Conservation (phyloP, 1,140 invertebrate genomes). For the Theocolax elegans region DNA sequence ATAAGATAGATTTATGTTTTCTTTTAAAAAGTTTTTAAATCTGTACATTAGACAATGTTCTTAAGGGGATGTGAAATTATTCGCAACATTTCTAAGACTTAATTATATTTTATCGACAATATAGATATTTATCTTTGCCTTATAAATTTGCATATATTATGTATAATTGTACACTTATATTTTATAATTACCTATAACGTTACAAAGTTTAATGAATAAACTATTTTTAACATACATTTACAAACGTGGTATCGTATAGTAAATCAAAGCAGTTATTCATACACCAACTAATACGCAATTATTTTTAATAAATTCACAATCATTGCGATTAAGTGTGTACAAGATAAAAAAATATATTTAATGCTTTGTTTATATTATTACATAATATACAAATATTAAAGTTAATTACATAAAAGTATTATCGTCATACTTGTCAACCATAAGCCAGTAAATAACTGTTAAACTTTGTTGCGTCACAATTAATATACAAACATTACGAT, state of each 20-base stretch:
- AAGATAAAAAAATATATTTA: slow-evolving; percentile 1
- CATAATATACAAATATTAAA: slow-evolving; percentile 8
- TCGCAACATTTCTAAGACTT: not conserved
- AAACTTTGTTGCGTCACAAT: slow-evolving; percentile 16
- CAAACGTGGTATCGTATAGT: not conserved
- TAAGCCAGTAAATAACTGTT: slow-evolving; percentile 1
- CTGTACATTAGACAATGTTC: slow-evolving; percentile 12
- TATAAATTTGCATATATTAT: slow-evolving; percentile 18
- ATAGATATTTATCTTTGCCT: not conserved
- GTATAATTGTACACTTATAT: not conserved
- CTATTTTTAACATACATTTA: not conserved
- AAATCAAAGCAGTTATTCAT: not conserved
- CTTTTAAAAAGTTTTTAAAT: slow-evolving; percentile 18
- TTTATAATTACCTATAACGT: not conserved
- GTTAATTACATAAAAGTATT: not conserved
- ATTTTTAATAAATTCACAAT: not conserved
- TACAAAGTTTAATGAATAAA: slow-evolving; percentile 12
- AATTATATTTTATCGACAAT: not conserved
- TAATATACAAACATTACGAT: slow-evolving; percentile 1
- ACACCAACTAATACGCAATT: not conserved
- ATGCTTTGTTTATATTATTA: not conserved
- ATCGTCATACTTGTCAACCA: not conserved
- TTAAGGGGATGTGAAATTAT: slow-evolving; percentile 29
- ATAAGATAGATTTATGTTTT: slow-evolving; percentile 18
- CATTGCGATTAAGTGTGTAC: not conserved